phyloP scores from a whole-genome alignment of 2,113 vertebrate species.

The Setophaga petechia region DNA sequence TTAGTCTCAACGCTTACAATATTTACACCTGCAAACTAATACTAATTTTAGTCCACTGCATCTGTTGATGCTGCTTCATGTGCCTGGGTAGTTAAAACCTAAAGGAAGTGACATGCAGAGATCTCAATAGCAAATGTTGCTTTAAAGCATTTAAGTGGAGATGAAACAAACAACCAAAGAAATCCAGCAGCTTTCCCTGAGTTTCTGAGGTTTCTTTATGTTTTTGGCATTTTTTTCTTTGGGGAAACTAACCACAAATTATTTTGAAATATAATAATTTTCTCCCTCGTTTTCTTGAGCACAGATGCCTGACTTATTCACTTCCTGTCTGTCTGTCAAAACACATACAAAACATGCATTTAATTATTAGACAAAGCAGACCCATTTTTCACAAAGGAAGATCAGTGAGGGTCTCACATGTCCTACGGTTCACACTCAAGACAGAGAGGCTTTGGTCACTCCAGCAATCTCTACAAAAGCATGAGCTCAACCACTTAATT shows the following conservation, averaged over 20 bases:
- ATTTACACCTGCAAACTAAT: background rate
- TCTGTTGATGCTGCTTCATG: background rate
- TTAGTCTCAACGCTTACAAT: background rate
- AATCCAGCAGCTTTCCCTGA: background rate
- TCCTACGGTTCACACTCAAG: background rate
- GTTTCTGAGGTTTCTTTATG: background rate
- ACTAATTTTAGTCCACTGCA: background rate
- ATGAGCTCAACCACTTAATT: background rate
- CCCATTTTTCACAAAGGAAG: background rate
- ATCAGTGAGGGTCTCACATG: background rate
- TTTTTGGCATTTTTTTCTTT: background rate
- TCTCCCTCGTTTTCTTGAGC: background rate
- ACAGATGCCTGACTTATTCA: background rate
- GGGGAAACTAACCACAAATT: background rate
- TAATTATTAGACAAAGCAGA: background rate
- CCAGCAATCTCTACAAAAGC: background rate
- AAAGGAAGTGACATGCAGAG: background rate
- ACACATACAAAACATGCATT: background rate
- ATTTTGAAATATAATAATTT: background rate
- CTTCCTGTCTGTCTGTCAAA: background rate
- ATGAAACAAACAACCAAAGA: background rate
- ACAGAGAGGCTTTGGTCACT: background rate
- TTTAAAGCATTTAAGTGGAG: background rate
- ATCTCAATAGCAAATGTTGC: background rate
- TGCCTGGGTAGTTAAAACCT: background rate